A percentile compares a stretch with the other conserved stretches of the same genome.
These are phyloP conservation scores for Exocentrus adspersus DNA, from an alignment of 2,888 invertebrate species.

Conservation along the genomic window DNA sequence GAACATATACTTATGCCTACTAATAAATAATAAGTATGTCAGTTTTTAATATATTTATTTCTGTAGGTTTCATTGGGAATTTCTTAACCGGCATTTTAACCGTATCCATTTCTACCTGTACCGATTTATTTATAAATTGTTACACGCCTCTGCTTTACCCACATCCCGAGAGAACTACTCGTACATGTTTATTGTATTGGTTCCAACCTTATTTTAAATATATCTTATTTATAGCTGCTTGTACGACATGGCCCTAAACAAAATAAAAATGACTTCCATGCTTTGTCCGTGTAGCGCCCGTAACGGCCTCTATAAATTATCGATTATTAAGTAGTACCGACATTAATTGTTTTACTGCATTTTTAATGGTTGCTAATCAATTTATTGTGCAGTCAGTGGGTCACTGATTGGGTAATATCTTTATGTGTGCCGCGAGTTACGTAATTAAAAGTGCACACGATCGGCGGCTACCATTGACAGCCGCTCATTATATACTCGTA, in stretches of 20 bases:
- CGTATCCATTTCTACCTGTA: too few species aligned
- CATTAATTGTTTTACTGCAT: slow-evolving; percentile 21
- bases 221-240: slow-evolving; percentile 39
- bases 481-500: neutral
- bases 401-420: neutral
- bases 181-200: slow-evolving; percentile 42
- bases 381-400: neutral
- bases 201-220: slow-evolving; percentile 41
- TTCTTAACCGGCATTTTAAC: too few species aligned
- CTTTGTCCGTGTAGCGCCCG: neutral
- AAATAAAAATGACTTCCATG: slow-evolving; percentile 36
- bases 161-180: slow-evolving; percentile 33
- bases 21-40: too few species aligned
- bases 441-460: neutral
- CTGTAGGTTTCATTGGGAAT: too few species aligned
- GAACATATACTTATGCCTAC: too few species aligned
- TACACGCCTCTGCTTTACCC: slow-evolving; percentile 15
- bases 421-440: neutral
- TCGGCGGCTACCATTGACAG: neutral
- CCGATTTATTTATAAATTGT: neutral
- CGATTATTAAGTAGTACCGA: slow-evolving; percentile 15
- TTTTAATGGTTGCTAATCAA: slow-evolving; percentile 14
- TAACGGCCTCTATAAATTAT: slow-evolving; percentile 18
- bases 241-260: slow-evolving; percentile 29
- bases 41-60: too few species aligned